These are phyloP conservation scores for Berghia stephanieae DNA, from an alignment of 1,140 invertebrate genomes.

Conservation along the genomic window DNA sequence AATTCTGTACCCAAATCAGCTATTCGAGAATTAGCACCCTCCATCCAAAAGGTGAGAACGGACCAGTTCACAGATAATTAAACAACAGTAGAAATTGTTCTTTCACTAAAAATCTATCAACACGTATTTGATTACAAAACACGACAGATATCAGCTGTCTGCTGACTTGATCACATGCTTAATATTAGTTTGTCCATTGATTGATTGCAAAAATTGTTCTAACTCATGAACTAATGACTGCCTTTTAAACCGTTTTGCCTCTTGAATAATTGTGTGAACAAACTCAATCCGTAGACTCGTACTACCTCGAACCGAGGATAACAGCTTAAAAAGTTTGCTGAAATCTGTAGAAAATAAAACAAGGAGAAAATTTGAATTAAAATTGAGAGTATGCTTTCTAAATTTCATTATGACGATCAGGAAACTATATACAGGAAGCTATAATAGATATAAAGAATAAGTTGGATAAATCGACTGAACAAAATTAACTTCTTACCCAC, in stretches of 20 bases:
- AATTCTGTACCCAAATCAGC: too few relatives aligned
- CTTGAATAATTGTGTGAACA: slow-evolving; percentile 79
- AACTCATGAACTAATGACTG: slow-evolving; percentile 74
- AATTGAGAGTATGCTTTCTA: background rate
- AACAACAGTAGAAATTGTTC: too few relatives aligned
- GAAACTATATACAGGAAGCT: background rate
- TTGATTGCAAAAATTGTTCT: slow-evolving; percentile 57
- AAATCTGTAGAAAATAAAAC: slow-evolving; percentile 72
- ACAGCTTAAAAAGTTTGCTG: slow-evolving; percentile 75
- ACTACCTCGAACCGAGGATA: slow-evolving; percentile 78
- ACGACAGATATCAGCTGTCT: too few relatives aligned
- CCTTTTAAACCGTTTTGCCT: slow-evolving; percentile 83
- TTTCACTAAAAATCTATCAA: too few relatives aligned
- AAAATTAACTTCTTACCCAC: background rate
- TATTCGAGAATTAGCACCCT: too few relatives aligned
- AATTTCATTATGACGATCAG: background rate
- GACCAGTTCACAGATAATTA: too few relatives aligned
- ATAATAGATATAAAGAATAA: background rate
- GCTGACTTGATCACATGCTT: too few relatives aligned
- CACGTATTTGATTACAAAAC: too few relatives aligned
- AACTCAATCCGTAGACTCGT: slow-evolving; percentile 76
- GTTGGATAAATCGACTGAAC: background rate
- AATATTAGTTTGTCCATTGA: too few relatives aligned
- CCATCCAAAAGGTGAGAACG: too few relatives aligned
- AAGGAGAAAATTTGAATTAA: background rate